Evolutionary conservation across 2,797 vertebrate species (phyloP).

Genomic region (Myotis findleyi): DNA sequence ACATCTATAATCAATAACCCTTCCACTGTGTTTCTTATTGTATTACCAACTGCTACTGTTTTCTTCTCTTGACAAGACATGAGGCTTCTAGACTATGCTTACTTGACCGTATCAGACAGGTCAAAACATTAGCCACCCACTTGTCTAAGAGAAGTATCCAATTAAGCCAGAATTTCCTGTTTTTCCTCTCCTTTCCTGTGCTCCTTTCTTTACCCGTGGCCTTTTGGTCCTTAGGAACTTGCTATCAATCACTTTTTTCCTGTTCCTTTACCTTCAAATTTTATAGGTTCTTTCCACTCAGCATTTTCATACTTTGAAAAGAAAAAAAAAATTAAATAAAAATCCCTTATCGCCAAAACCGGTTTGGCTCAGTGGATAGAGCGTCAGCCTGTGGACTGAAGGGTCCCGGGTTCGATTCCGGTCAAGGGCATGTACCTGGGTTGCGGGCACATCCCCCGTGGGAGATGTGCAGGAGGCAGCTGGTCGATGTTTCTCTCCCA

Average conservation of each 20-base stretch:
- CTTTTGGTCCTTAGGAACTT: not conserved
- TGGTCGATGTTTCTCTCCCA: too few relatives aligned
- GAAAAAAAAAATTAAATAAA: not conserved
- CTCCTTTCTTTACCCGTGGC: not conserved
- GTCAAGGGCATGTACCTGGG: too few relatives aligned
- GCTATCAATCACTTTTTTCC: not conserved
- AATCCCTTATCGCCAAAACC: too few relatives aligned
- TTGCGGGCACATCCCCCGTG: too few relatives aligned
- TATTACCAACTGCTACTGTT: not conserved
- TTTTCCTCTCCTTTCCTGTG: not conserved
- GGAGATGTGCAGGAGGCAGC: too few relatives aligned
- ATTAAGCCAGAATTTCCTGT: not conserved
- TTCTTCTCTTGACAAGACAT: constrained; percentile 1
- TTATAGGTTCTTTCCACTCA: not conserved
- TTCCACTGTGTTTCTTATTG: not conserved
- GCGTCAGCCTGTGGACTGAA: too few relatives aligned
- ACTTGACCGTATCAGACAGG: not conserved
- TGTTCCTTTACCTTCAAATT: not conserved
- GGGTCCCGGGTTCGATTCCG: too few relatives aligned
- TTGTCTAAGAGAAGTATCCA: constrained; percentile 2
- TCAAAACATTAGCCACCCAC: not conserved
- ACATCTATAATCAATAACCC: not conserved
- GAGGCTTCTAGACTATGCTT: not conserved
- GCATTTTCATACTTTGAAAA: not conserved
- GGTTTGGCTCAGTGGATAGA: too few relatives aligned